Evolutionary conservation across 2,113 vertebrate genomes (phyloP).

Genomic region (Malurus melanocephalus): DNA sequence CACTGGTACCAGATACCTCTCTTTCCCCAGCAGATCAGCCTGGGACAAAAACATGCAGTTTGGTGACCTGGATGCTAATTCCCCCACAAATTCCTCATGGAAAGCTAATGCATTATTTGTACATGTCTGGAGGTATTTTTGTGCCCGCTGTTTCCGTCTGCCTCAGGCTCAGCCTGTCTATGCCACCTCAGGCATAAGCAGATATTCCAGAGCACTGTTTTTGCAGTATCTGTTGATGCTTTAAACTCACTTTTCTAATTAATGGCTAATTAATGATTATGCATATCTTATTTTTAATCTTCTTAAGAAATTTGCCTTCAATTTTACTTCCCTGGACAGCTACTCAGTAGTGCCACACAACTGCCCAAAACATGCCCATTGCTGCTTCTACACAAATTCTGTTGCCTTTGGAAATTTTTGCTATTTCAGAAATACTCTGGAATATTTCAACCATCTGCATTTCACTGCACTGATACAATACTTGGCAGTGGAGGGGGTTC

Average conservation of each 20-base stretch:
- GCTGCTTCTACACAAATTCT: neutral
- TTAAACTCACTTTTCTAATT: constrained; percentile 3
- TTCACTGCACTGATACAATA: neutral
- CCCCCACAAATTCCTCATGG: neutral
- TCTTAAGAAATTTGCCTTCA: neutral
- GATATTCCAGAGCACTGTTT: neutral
- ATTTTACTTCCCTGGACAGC: neutral
- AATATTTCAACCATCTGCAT: neutral
- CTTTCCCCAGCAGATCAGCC: neutral
- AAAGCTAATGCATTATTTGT: constrained; percentile 23
- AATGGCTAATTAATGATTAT: neutral
- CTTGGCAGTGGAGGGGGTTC: neutral
- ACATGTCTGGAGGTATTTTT: neutral
- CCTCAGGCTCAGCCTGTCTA: neutral
- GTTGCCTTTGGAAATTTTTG: neutral
- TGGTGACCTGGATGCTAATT: constrained; percentile 41
- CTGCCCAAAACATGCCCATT: neutral
- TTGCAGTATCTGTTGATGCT: neutral
- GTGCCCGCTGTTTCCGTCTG: neutral
- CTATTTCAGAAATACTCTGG: neutral
- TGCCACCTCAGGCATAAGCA: neutral
- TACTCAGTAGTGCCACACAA: neutral
- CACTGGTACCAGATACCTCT: neutral
- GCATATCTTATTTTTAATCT: neutral
- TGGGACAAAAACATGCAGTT: neutral